These are phyloP conservation scores for Diarsia brunnea DNA, from an alignment of 2,888 invertebrate species.

Conservation along the genomic window DNA sequence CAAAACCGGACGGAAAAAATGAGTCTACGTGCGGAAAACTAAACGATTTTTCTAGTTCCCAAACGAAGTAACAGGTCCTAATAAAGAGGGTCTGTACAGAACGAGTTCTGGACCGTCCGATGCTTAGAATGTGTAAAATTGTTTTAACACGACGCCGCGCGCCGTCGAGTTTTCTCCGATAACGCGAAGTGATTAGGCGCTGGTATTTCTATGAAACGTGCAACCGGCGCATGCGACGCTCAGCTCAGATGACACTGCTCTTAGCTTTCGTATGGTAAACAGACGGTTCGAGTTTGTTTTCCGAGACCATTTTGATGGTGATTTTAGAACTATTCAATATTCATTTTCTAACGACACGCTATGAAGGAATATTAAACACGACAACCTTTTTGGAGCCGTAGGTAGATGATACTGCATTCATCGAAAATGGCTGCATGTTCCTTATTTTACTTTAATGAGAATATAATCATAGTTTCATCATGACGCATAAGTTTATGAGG, in stretches of 20 bases:
- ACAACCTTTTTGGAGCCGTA: slow-evolving; percentile 16
- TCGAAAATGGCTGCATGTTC: slow-evolving; percentile 21
- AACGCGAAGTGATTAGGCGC: slow-evolving; percentile 66
- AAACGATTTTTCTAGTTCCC: slow-evolving; percentile 56
- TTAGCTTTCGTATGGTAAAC: slow-evolving; percentile 58
- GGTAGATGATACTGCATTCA: slow-evolving; percentile 17
- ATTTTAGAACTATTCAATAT: slow-evolving; percentile 46
- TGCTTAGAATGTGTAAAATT: slow-evolving; percentile 66
- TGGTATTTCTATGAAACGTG: slow-evolving; percentile 62
- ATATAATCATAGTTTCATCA: slow-evolving; percentile 24
- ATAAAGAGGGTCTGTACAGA: slow-evolving; percentile 41
- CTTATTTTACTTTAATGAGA: slow-evolving; percentile 26
- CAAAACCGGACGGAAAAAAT: slow-evolving; percentile 48
- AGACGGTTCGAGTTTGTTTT: slow-evolving; percentile 41
- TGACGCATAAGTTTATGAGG: slow-evolving; percentile 23
- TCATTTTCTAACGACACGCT: slow-evolving; percentile 50
- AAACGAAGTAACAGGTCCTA: slow-evolving; percentile 53
- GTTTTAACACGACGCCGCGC: slow-evolving; percentile 59
- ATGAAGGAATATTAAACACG: slow-evolving; percentile 42
- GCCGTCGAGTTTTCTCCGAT: slow-evolving; percentile 60
- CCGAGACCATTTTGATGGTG: slow-evolving; percentile 42
- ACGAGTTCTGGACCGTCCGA: slow-evolving; percentile 49
- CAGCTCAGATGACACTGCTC: slow-evolving; percentile 51
- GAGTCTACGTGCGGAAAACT: slow-evolving; percentile 43
- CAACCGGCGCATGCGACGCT: slow-evolving; percentile 42